Base-by-base conservation (phyloP, 2,888 invertebrate genomes). In the Chymomyza procnemis region DNA sequence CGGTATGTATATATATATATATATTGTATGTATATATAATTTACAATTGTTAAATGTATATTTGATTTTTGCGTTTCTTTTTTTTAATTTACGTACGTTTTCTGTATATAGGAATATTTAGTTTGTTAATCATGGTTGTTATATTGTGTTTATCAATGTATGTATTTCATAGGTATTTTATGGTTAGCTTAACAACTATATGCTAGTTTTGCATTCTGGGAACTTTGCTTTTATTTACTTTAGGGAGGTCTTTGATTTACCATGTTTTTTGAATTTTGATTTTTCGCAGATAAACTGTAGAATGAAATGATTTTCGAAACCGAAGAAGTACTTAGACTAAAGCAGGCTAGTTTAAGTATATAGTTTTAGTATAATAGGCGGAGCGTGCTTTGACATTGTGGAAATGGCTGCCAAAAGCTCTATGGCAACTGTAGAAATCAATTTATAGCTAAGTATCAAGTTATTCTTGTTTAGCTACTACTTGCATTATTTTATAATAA, bases 31-130 rank as follows among this genome's bases (percentile, higher is more conserved):
- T 79, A 75, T 80, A 76, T 82, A 80, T 74, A 64, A 78, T 87
- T 79, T 85, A 81, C 86, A 71, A 79, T 78, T 76, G 74, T 68
- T 76, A 73, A 67, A 64, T 73, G 74, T 72, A 46, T 78, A 73
- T 69, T 60, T 55, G 55, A 69, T 68, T 59, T 48, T 62, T 62
- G 65, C 30, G 21, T 61, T 56, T 67, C 60, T 71, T 57, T 64
- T 22, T 26, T 64, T 22, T 41, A 55, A 8, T 62, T 54, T 67
- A 63, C 50, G 66, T 74, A 61, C 63, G n/a, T 30, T 77, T 80
- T 80, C 84, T 89, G 86, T 89, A 88, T 88, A 89, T 88, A 88
- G 85, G 88, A 89, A 88, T 88, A 84, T 82, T 87, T 84, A 85
- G 70, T 79, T 80, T 86, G 87, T 84, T 85, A 83, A 86, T 76